phyloP scores from a whole-genome alignment of 2,797 vertebrate species.

The Sciurus vulgaris region DNA sequence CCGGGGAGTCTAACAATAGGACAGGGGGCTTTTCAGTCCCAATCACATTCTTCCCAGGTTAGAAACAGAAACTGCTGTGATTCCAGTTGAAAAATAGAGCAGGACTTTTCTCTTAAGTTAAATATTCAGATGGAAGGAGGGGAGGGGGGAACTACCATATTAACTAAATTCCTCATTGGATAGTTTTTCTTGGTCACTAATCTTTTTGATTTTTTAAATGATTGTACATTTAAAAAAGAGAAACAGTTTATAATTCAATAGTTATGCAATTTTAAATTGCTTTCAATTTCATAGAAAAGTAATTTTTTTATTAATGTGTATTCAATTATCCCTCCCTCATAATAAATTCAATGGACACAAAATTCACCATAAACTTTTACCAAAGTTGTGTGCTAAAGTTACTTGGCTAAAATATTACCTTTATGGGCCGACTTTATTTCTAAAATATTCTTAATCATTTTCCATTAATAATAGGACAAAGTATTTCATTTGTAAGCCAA shows the following conservation, averaged over 20 bases:
- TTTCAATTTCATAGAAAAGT: conserved; percentile 57
- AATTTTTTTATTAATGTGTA: conserved; percentile 67
- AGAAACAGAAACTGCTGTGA: conserved; percentile 92
- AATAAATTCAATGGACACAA: not conserved
- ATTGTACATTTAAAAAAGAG: conserved; percentile 24
- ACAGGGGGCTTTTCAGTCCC: conserved; percentile 90
- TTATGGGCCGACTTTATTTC: not conserved
- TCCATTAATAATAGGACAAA: not conserved
- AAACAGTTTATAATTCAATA: not conserved
- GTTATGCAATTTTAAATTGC: not conserved
- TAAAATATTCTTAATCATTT: conserved; percentile 11
- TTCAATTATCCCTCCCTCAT: conserved; percentile 42
- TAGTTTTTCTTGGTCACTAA: conserved; percentile 63
- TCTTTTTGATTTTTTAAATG: conserved; percentile 71
- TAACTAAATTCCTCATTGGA: conserved; percentile 79
- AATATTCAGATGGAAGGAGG: conserved; percentile 87
- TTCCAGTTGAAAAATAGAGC: conserved; percentile 88
- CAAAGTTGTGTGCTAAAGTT: not conserved
- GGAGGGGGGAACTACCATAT: conserved; percentile 63
- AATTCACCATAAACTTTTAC: not conserved
- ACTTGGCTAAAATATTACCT: not conserved
- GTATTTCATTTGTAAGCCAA: conserved; percentile 7
- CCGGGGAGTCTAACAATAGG: conserved; percentile 90
- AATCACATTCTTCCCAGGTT: conserved; percentile 92
- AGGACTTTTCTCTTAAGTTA: conserved; percentile 87